Evolutionary conservation across 2,113 vertebrate species (phyloP), one percentile per base, ranked within the genome.

Genomic region (Menidia beryllina): DNA sequence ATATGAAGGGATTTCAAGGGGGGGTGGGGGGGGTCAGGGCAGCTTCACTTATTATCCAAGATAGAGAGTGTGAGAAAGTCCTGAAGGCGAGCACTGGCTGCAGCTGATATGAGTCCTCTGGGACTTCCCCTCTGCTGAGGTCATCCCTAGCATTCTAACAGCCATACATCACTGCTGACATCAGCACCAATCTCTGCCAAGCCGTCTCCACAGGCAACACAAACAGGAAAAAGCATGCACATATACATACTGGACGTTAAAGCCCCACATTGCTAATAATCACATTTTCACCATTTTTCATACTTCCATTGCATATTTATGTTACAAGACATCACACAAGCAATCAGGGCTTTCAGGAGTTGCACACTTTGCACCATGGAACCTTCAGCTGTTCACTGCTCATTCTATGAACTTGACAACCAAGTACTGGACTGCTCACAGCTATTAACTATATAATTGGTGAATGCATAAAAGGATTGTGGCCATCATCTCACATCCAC

Each of bases 121-220:
- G 77, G 88, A 82, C 75, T 53, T 72, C 63, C 71, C 75, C 60
- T 77, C 39, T 24, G 71, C 77, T 85, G 83, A 91, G 86, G 81
- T 91, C 90, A 85, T 52, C 79, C 76, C 76, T 65, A 12, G 11
- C 48, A 10, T 76, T 80, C 78, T 65, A 83, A 19, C 71, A 23
- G 71, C 75, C 82, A 15, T 91, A 82, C 83, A 92, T 90, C 88
- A 90, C 20, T 50, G 57, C 70, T 89, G 80, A 89, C 88, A 84
- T 90, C 83, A 88, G 69, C 41, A 0, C 24, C 7, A 25, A 38
- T 27, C 43, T 70, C 21, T 0, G 64, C 81, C 83, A 77, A 79
- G 65, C 49, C 34, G 49, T 82, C 73, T 73, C 84, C 69, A 64
- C 1, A 10, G 75, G 79, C 76, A 65, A 88, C 75, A 36, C 56